Base-by-base conservation (phyloP, 2,113 vertebrate species). In the Xiphophorus maculatus region DNA sequence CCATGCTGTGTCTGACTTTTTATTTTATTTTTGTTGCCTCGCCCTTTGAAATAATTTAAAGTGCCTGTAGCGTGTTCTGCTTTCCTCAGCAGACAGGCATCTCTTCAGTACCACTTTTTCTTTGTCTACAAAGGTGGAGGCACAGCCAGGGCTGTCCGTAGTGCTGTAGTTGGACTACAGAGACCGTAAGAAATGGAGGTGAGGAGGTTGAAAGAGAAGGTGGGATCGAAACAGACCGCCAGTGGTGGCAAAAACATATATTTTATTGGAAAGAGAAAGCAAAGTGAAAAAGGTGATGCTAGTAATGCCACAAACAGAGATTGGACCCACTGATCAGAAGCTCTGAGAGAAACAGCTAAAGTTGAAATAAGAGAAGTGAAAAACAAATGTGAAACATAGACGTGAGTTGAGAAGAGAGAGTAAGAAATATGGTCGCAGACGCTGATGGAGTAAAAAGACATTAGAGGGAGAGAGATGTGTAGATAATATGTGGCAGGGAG, bases 11-110 rank as follows among this genome's bases (percentile, higher is more conserved):
- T 83, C 48, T 82, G 81, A 86, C 51, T 58, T 58, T n/a, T 58
- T 58, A 9, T n/a, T 58, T 58, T 54, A 22, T 58, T 84, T 88
- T 75, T 74, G 54, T 83, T 83, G 65, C 89, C 83, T 88, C 44
- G 70, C 75, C 76, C 89, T 93, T 89, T 91, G 79, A 91, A 92
- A 92, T 85, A 85, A 80, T 79, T 81, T 84, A 54, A 81, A 80
- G 73, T 63, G 90, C 90, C 88, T 73, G 62, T 6, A 81, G 89
- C 69, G 7, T 73, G 70, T 65, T 86, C 64, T 19, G 9, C 79
- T 84, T 76, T 86, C 84, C 79, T 89, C 86, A 78, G 80, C 88
- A 91, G 81, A 90, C 89, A 91, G 84, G 88, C 90, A 87, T 88
- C 87, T 87, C 70, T 76, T 71, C 37, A 64, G 75, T 82, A 82